Evolutionary conservation across 2,888 invertebrate genomes (phyloP), one percentile per base, ranked within the genome.

Genomic region (Clitarchus hookeri): DNA sequence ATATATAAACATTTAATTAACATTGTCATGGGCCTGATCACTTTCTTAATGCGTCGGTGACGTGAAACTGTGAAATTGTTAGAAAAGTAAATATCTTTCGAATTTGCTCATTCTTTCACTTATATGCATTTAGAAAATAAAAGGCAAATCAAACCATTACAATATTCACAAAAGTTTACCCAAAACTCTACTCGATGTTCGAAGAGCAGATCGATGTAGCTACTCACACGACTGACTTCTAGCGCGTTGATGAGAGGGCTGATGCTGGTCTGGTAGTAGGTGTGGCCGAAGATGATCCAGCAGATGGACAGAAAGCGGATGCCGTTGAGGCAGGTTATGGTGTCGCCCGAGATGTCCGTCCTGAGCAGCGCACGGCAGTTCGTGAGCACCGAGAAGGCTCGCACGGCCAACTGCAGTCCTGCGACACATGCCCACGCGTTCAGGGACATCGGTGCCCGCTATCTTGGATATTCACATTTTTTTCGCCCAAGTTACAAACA

Each of bases 311-410:
- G 86, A 87, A 90, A 92, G 19, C 92, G 90, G 16, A 93, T 88
- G 3, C 93, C 93, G 87, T 93, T 91, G 12, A 92, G 88, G 87
- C 91, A 92, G 3, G 87, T 87, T 11, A 92, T 90, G 6, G 44
- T 84, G 27, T 85, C 88, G 0, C 36, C 13, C 1, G 65, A 12
- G 19, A 13, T 44, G 9, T 53, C 44, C 0, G 90, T 90, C 25
- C 84, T 88, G 27, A 91, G 44, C 3, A 92, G 88, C 86, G 89
- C 90, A 23, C 90, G 90, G 27, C 90, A 90, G 87, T 92, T 92
- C 3, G 90, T 90, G 86, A 91, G 90, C 16, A 91, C 86, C 6
- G 92, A 92, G 88, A 92, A 92, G 4, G 91, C 83, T 23, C 27
- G 25, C 83, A 53, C 19, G 25, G 6, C 84, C 53, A 84, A 23